Conservation (phyloP, 2,113 vertebrate genomes). For the Scopus umbretta region DNA sequence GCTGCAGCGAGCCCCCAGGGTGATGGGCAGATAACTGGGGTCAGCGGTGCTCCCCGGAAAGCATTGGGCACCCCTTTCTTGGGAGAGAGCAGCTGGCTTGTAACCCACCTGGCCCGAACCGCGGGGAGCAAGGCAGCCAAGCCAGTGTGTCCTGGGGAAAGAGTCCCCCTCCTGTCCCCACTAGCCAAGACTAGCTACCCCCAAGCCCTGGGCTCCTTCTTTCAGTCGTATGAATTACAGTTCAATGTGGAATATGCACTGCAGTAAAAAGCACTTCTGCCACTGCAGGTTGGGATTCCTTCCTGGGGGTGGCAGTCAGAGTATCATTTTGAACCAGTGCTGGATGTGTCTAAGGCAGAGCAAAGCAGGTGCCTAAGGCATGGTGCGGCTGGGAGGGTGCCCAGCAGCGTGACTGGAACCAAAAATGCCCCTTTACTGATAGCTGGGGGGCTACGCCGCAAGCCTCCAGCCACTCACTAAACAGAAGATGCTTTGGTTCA, state of each 20-base stretch:
- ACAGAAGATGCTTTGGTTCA: background rate
- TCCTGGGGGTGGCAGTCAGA: slow-evolving; percentile 13
- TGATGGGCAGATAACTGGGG: background rate
- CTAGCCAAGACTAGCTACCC: rapidly evolving
- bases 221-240: rapidly evolving
- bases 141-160: background rate
- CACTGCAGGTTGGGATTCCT: background rate
- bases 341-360: background rate
- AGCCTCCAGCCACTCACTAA: background rate
- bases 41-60: background rate
- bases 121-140: background rate
- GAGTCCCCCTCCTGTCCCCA: too few species aligned
- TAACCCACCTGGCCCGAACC: background rate
- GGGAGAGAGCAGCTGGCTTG: background rate
- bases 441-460: background rate
- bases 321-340: background rate
- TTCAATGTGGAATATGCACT: rapidly evolving
- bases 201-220: background rate
- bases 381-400: background rate
- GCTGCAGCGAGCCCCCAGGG: background rate
- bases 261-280: background rate
- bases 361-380: background rate
- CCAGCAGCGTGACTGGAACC: background rate
- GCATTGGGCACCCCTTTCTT: background rate
- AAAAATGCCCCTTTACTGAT: background rate